Evolutionary conservation across 2,797 vertebrate species (phyloP), one percentile per base, ranked within the genome.

Genomic region (Eulemur coronatus): DNA sequence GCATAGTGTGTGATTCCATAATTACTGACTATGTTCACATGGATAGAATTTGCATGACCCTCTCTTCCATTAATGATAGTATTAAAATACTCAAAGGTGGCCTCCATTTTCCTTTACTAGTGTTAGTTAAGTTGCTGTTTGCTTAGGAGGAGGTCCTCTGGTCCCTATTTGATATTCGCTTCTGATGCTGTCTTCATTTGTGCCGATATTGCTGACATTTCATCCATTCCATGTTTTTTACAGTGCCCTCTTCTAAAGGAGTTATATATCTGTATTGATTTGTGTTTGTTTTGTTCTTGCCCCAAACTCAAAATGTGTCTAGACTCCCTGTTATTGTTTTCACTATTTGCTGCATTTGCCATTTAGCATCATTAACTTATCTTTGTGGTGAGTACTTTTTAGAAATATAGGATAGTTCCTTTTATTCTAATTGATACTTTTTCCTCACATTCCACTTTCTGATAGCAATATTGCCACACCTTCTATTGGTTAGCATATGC

Each of bases 11-110:
- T n/a, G 33, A 75, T 35, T 86, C 88, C 57, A 3, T 41, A 67
- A 91, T 94, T 89, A 61, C 78, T 63, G 12, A 52, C 80, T 59
- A 63, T 84, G 95, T 91, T 67, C 65, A 55, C 50, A 41, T 30
- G 67, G 94, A 38, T 91, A 3, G 0, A 59, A 76, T 59, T 85
- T 73, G 5, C 93, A 85, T 73, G 59, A 57, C 73, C 65, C 5
- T 55, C 33, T 90, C 81, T 96, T 55, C 85, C 41, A 14, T 80
- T 67, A 89, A 69, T 55, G 50, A 72, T 43, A n/a, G 18, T 73
- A 85, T 79, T 86, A 80, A 93, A 46, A 63, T 81, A 41, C 75
- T 82, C 87, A 76, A 63, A 95, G 12, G 35, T 18, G 30, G 46
- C 88, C 75, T 92, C 78, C 91, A 10, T 76, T 82, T 85, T 84